Base-by-base conservation (phyloP, 2,888 invertebrate genomes). In the Sericinus montela region DNA sequence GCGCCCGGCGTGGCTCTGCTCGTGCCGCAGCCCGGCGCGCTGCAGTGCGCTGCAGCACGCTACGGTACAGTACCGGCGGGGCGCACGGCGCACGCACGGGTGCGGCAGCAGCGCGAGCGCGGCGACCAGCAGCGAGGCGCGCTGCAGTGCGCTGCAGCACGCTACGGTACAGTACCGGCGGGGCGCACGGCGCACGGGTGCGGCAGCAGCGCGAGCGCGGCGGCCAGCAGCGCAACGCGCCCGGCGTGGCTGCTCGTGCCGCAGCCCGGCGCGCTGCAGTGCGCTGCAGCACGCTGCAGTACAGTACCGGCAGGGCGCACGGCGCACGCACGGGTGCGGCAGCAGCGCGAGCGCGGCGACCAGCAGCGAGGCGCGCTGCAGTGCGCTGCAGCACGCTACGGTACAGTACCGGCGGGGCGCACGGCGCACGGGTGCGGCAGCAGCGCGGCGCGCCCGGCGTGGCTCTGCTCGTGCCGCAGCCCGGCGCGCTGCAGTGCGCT, bases 351-450 rank as follows among this genome's bases (percentile, higher is more conserved):
- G 29, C 3, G 5, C 10, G 23, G 6, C 3, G 6, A 23, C 9
- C 29, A 10, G 29, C 10, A 10, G 7, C 9, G 29, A 7, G 29
- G 29, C 29, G 29, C 29, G 29, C 7, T 3, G 9, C 7, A 10
- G 9, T 30, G 29, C n/a, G 29, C 9, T 1, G 4, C n/a, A 30
- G 29, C 1, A 7, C 7, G 29, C 7, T 30, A n/a, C n/a, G 29
- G 29, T 30, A n/a, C 29, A n/a, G 1, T 1, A 30, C 30, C 30
- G 30, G 30, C 10, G 30, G 30, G 30, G 30, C 30, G 30, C n/a
- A 30, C 2, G 11, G n/a, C 10, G 23, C 23, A 10, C 3, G 29
- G 9, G 29, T 29, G 29, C 10, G 28, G 63, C 37, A 30, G 46
- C 9, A 7, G 9, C 9, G 3, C n/a, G 7, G 29, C 29, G 29